Evolutionary conservation across 2,113 vertebrate genomes (phyloP), one percentile per base, ranked within the genome.

Genomic region (Grammomys surdaster): DNA sequence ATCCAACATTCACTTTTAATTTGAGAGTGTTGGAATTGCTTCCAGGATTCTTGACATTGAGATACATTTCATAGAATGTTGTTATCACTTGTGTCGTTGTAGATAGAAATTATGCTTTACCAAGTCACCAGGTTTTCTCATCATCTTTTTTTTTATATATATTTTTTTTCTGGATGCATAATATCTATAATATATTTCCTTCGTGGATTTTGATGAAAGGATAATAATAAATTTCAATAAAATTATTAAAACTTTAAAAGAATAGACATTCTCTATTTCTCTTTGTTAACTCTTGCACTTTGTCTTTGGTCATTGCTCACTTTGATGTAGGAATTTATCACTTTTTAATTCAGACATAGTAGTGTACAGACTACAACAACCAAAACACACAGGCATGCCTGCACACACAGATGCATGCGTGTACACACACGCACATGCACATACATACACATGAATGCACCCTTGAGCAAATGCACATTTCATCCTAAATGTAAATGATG

Each of bases 261-360:
- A 72, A 87, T 10, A 40, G 0, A 77, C 22, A 84, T 54, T 82
- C 5, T 67, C 0, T 60, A 88, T 65, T 75, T 40, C 3, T 28
- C 60, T 17, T 51, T 70, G 17, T 2, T 26, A 16, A 22, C 28
- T 10, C 9, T 19, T 46, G 14, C 36, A n/a, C n/a, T 81, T 81
- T 67, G 0, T 54, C 2, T 84, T 93, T n/a, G 73, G 36, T 89
- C 75, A 6, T 36, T 2, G 0, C 69, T 63, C 7, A 58, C n/a
- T 69, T 63, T 84, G 0, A 13, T 28, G 76, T 72, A 85, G 82
- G 8, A 85, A 54, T 73, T 60, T 85, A 86, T 56, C 69, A 67
- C 40, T 76, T 12, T 94, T 85, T 96, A 73, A 94, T 81, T 91
- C 36, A 51, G 20, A 76, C 1, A 46, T 63, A 78, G 67, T 86